Base-by-base conservation (phyloP, 2,797 vertebrate species). In the Naso thynnoides region DNA sequence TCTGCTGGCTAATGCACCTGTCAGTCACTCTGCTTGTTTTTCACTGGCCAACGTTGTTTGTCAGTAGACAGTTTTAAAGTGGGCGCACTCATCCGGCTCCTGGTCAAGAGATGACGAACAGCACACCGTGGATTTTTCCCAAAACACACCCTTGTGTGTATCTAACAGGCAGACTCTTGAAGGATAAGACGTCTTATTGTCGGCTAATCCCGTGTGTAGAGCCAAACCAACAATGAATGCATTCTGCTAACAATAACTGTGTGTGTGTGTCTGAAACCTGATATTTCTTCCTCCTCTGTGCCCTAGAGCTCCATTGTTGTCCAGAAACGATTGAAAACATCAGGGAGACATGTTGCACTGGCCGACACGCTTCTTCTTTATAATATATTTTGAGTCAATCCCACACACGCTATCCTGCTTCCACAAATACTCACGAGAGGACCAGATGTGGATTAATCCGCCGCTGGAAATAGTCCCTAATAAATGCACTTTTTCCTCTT, bases 11-110 rank as follows among this genome's bases (percentile, higher is more conserved):
- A 7, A n/a, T 6, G 8, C 54, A 61, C 24, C 55, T 24, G 50
- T 44, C 80, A 59, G 41, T 75, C 62, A 23, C 11, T 63, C 38
- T 45, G 8, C 36, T 38, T 53, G 55, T 56, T 54, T 61, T 60
- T 41, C 38, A 47, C 9, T 27, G 23, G 41, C 49, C 60, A 47
- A 48, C 62, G 42, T n/a, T 21, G 19, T 72, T 47, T 49, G 26
- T 69, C 29, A 54, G 70, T 65, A 53, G 48, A 33, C 24, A 15
- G 14, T 68, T 65, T 61, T 5, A 5, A n/a, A 24, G 19, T 52
- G 49, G 33, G 29, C 3, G 23, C n/a, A 13, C 47, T 58, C 45
- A 16, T 55, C 16, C 0, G 33, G 27, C 26, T 36, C 24, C 55
- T 55, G 48, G 56, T 69, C 56, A 53, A 19, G 15, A 59, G 48